phyloP scores from a whole-genome alignment of 2,113 vertebrate genomes.

The Passer domesticus region DNA sequence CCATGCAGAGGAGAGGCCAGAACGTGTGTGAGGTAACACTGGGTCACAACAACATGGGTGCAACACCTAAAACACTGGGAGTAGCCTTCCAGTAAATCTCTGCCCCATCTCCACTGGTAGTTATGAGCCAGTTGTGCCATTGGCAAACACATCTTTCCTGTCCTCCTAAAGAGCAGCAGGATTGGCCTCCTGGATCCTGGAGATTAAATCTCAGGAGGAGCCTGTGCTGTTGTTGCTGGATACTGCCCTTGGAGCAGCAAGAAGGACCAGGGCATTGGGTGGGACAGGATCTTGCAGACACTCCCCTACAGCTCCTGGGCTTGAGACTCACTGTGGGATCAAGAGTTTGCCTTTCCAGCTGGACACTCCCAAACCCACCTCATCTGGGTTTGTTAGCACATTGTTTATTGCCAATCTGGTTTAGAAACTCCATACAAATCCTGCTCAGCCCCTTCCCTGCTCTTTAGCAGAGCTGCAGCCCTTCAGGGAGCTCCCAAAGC shows the following conservation, averaged over 20 bases:
- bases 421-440: background rate
- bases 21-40: background rate
- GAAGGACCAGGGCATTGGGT: background rate
- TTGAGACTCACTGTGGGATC: constrained; percentile 25
- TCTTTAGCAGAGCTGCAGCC: background rate
- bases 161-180: background rate
- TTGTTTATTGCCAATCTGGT: background rate
- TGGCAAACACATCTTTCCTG: background rate
- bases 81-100: constrained; percentile 5
- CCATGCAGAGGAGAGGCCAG: background rate
- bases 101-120: background rate
- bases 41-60: background rate
- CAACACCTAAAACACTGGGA: constrained; percentile 3
- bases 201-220: background rate
- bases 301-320: background rate
- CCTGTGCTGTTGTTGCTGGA: background rate
- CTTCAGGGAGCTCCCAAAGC: background rate
- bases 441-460: background rate
- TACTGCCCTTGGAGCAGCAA: background rate
- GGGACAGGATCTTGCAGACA: constrained; percentile 16
- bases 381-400: background rate
- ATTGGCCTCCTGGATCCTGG: background rate
- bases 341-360: constrained; percentile 2
- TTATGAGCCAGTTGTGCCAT: background rate
- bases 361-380: constrained; percentile 27